Conservation (phyloP, 2,113 vertebrate genomes). For the Indicator indicator region DNA sequence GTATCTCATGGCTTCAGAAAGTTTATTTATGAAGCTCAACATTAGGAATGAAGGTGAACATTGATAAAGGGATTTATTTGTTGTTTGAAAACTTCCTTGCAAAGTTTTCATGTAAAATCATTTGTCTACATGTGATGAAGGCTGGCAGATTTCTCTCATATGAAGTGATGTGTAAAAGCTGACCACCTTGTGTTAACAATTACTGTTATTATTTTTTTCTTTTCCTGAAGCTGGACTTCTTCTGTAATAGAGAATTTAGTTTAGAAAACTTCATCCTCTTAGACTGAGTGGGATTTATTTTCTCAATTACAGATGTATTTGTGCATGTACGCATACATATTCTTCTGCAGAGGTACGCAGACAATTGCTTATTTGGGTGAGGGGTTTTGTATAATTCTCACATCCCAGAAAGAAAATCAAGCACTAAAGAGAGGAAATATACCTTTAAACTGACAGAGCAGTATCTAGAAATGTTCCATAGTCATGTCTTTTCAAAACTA, state of each 20-base stretch:
- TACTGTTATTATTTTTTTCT: neutral
- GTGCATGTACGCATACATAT: neutral
- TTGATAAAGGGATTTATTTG: neutral
- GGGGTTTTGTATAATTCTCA: neutral
- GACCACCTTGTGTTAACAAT: neutral
- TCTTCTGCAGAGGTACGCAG: neutral
- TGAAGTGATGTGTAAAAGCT: slow-evolving; percentile 27
- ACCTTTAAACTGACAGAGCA: neutral
- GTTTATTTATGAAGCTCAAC: neutral
- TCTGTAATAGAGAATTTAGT: slow-evolving; percentile 37
- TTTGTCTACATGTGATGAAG: slow-evolving; percentile 5
- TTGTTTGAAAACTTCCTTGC: neutral
- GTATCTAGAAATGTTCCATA: neutral
- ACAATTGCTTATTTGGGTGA: neutral
- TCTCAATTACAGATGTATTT: neutral
- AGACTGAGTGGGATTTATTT: neutral
- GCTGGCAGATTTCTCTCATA: slow-evolving; percentile 24
- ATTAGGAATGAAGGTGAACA: neutral
- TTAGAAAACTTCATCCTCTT: slow-evolving; percentile 7
- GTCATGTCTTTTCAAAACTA: neutral
- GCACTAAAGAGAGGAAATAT: neutral
- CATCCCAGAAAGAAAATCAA: neutral
- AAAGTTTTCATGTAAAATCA: slow-evolving; percentile 32
- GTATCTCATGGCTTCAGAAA: neutral
- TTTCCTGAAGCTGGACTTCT: neutral